Base-by-base conservation (phyloP, 2,113 vertebrate genomes). In the Microcebus griseorufus region DNA sequence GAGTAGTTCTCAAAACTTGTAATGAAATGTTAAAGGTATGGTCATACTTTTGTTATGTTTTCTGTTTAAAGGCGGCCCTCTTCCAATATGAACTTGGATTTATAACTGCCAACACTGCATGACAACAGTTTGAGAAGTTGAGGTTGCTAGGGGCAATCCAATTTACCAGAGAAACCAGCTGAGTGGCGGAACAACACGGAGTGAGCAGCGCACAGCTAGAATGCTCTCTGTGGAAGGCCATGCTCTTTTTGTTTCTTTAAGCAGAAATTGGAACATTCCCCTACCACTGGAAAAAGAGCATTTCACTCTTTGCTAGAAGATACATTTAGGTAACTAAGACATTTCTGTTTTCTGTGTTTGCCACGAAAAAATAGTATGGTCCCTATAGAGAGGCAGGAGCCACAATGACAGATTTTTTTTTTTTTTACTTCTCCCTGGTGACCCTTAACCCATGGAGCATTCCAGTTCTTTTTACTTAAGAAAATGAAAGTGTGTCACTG, bases 131-230 rank as follows among this genome's bases (percentile, higher is more conserved):
- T 93, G 90, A 82, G 27, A 88, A 42, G 64, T 9, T 17, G 45
- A 81, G 80, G 85, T 78, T 96, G 90, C 85, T 75, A 42, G 72
- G 67, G 81, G 65, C 65, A 64, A 85, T 85, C 29, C 81, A 82
- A 73, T 88, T 94, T 86, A 70, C 88, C 94, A 85, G 39, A 84
- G 88, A 92, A 87, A 78, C 87, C 60, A 62, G 88, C 69, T 65
- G 34, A 93, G 76, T 2, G 0, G 5, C 14, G n/a, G 22, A 80
- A 34, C 39, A 81, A 34, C 25, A 4, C 0, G 0, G 22, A 72
- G 29, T 0, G 32, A 81, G 37, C 70, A 73, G 48, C 76, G 65
- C 65, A 13, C 60, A 20, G 88, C 4, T 12, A 62, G 72, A 60
- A 55, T 0, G 39, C 20, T 60, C 20, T 81, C 53, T 55, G 22